These are phyloP conservation scores for Hermatobates lingyangjiaoensis DNA, from an alignment of 1,140 invertebrate species.

Conservation along the genomic window DNA sequence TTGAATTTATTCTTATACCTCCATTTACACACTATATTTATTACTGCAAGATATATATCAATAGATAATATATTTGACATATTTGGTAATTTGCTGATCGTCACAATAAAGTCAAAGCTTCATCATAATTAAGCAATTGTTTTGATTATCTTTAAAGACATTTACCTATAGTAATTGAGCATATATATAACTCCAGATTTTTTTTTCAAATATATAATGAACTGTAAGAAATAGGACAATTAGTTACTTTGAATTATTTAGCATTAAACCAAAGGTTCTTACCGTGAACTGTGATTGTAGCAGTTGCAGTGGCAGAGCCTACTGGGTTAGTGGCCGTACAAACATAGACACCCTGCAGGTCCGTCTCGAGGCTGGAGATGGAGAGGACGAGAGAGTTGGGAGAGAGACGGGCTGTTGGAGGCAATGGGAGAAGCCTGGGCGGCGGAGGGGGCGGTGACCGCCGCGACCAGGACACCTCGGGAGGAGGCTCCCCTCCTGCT, in stretches of 20 bases:
- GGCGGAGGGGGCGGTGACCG: neutral
- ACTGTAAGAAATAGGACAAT: neutral
- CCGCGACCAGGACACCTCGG: constrained; percentile 55
- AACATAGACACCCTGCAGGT: constrained; percentile 62
- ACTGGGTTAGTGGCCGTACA: constrained; percentile 62
- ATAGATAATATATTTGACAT: too few relatives aligned
- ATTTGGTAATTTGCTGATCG: too few relatives aligned
- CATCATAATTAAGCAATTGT: too few relatives aligned
- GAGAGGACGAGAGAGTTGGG: constrained; percentile 52
- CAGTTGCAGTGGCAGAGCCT: constrained; percentile 49
- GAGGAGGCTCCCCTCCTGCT: constrained; percentile 69
- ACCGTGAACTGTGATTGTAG: constrained; percentile 56
- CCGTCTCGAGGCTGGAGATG: constrained; percentile 48
- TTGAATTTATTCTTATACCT: too few relatives aligned
- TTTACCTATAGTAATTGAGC: neutral
- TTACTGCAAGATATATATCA: too few relatives aligned
- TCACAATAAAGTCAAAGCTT: too few relatives aligned
- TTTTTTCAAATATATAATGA: neutral
- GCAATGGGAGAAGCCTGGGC: constrained; percentile 24
- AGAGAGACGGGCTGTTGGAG: constrained; percentile 47
- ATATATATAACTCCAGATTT: neutral
- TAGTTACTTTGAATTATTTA: neutral
- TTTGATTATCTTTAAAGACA: too few relatives aligned
- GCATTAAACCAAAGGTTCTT: too few relatives aligned
- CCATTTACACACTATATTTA: too few relatives aligned